A percentile compares a stretch with the other conserved stretches of the same genome.
Conservation (phyloP, 2,113 vertebrate species). For the Hepsetus odoe region DNA sequence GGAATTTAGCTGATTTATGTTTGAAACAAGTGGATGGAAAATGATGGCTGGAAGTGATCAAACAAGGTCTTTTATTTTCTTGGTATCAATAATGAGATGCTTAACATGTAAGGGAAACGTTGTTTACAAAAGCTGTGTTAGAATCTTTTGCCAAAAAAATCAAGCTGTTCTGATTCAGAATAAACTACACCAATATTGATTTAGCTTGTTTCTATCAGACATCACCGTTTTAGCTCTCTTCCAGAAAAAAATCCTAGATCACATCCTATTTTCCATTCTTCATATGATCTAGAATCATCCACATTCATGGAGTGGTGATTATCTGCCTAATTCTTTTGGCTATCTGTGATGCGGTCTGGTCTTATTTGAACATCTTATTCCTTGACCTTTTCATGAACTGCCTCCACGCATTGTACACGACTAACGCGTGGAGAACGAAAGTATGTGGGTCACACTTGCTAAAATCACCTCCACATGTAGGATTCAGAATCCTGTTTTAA, state of each 20-base stretch:
- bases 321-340: not conserved
- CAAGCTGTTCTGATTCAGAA: constrained; percentile 60
- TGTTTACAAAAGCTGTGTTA: constrained; percentile 76
- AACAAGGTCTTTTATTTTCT: constrained; percentile 68
- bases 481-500: not conserved
- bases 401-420: not conserved
- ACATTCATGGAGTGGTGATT: not conserved
- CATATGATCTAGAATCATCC: not conserved
- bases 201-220: constrained; percentile 34
- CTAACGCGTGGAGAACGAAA: not conserved
- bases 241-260: constrained; percentile 18
- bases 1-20: constrained; percentile 53
- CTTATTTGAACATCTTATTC: not conserved
- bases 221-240: not conserved
- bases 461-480: not conserved
- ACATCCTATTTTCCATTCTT: constrained; percentile 31
- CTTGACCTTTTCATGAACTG: not conserved
- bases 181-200: constrained; percentile 53
- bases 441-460: not conserved
- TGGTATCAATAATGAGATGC: constrained; percentile 40
- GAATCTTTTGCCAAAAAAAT: constrained; percentile 68
- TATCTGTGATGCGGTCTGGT: not conserved
- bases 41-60: constrained; percentile 39
- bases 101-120: constrained; percentile 68
- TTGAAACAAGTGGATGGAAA: constrained; percentile 54